A percentile compares a stretch with the other conserved stretches of the same genome.
phyloP scores from a whole-genome alignment of 35 echinoderm and acorn worm species.

The Eucidaris tribuloides region DNA sequence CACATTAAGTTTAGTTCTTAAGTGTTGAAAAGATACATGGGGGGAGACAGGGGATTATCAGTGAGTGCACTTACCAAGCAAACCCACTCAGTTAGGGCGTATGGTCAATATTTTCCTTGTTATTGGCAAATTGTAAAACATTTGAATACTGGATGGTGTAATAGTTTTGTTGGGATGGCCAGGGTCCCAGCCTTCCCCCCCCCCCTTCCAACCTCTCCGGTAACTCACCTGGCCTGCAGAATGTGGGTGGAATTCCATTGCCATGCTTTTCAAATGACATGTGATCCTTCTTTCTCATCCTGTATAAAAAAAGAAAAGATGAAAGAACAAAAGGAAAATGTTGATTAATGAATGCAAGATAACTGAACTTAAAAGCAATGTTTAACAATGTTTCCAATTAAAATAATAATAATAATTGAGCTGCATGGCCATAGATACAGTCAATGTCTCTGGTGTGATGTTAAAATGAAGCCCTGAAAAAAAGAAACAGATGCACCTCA shows the following conservation, averaged over 20 bases:
- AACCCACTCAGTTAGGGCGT: background rate
- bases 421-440: too few species aligned
- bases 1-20: too few species aligned
- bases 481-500: too few species aligned
- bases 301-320: conserved; percentile 21
- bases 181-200: background rate
- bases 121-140: background rate
- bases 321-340: too few species aligned
- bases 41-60: background rate
- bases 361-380: too few species aligned
- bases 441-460: too few species aligned
- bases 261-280: conserved; percentile 47
- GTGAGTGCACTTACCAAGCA: background rate
- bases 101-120: background rate
- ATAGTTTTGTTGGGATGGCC: background rate
- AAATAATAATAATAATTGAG: background rate
- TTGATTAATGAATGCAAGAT: too few species aligned
- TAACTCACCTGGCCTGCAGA: conserved; percentile 47
- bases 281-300: conserved; percentile 47
- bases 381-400: too few species aligned
- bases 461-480: too few species aligned
- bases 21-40: background rate
- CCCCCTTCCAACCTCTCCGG: background rate
- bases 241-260: conserved; percentile 52
- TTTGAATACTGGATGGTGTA: background rate